Evolutionary conservation across 2,113 vertebrate species (phyloP), one percentile per base, ranked within the genome.

Genomic region (Anarhynchus alexandrinus): DNA sequence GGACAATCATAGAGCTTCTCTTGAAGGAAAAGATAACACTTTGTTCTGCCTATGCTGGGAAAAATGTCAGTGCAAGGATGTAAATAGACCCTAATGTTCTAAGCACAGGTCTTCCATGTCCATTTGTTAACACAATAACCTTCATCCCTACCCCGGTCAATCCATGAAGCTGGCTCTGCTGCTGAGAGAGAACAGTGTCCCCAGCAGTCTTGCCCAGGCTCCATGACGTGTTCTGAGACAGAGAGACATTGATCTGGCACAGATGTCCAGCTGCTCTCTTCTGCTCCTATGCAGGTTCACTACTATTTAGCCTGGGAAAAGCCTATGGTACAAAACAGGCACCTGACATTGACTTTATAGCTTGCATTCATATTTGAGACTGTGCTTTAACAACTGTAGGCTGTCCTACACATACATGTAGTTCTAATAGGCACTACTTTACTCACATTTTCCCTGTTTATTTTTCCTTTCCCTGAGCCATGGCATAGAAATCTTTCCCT

Each of bases 401-500:
- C 77, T 77, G 32, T 62, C 58, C 86, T 87, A 89, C 89, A 66
- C 5, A 11, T 11, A 65, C 8, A 21, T 62, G 82, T 72, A 78
- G 27, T 93, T 87, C 78, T 88, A 83, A 91, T 27, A 92, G 80
- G 88, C 86, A 88, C 64, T 61, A 52, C 70, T 94, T 76, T 55
- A 51, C 82, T 80, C 69, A 88, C 45, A 22, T 73, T 86, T 84
- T 77, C 59, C 85, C 77, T 93, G 62, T 82, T 93, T 77, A 79
- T 52, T 79, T 71, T 92, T 72, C 84, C 73, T 91, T 91, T 95
- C 73, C 86, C 91, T 93, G 94, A 95, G 94, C 88, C 62, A 32
- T 10, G 40, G 69, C 86, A 64, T 51, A 93, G 64, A 87, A 67
- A 54, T 36, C 42, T 74, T 90, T 82, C 81, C 89, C 81, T 73